phyloP scores from a whole-genome alignment of 2,888 invertebrate genomes.

The Venusia cambrica region DNA sequence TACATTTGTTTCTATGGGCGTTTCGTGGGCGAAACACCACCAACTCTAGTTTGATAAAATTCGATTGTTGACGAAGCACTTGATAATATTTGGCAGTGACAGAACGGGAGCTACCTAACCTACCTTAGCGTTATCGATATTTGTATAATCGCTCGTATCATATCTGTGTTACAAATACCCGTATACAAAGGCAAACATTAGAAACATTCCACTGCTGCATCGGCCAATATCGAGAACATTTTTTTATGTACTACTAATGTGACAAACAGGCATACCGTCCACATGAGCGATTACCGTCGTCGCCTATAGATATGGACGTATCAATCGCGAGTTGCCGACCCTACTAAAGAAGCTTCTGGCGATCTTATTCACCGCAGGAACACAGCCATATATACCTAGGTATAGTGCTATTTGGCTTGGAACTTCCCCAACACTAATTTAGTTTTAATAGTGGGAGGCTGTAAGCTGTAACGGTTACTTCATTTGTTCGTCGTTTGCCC shows the following conservation, averaged over 20 bases:
- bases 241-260: constrained; percentile 1
- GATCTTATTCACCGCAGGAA: too few relatives aligned
- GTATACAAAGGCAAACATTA: constrained; percentile 20
- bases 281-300: too few relatives aligned
- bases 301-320: too few relatives aligned
- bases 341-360: too few relatives aligned
- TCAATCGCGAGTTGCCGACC: too few relatives aligned
- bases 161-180: constrained; percentile 48
- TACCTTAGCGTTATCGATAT: constrained; percentile 70
- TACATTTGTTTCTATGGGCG: constrained; percentile 35
- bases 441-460: constrained; percentile 20
- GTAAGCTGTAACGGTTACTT: constrained; percentile 36
- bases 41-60: constrained; percentile 65
- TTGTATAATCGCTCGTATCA: constrained; percentile 59
- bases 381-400: too few relatives aligned
- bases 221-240: constrained; percentile 7
- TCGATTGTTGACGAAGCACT: constrained; percentile 66
- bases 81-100: constrained; percentile 73
- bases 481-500: constrained; percentile 49
- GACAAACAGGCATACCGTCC: too few relatives aligned
- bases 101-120: constrained; percentile 73
- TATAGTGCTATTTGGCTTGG: too few relatives aligned
- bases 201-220: constrained; percentile 17
- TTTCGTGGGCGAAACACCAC: constrained; percentile 52
- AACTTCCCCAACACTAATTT: too few relatives aligned